These are phyloP conservation scores for Drosophila setosimentum DNA, from an alignment of 2,888 invertebrate genomes.

Conservation along the genomic window DNA sequence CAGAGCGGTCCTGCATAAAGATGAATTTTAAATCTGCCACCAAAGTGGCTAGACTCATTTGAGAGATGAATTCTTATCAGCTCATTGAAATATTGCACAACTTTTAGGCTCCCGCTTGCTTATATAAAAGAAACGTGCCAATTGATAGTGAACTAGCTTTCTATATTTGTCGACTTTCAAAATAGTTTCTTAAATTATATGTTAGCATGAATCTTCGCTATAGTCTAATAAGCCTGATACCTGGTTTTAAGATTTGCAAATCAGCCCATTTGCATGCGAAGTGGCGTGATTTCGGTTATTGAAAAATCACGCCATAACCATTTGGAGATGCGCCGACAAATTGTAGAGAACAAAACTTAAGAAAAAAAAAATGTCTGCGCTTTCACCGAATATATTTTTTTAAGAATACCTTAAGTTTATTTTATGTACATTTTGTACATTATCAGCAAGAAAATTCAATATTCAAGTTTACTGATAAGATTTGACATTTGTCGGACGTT, in stretches of 20 bases:
- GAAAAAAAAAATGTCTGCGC: conserved; percentile 27
- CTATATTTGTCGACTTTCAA: not conserved
- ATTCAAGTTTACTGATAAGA: conserved; percentile 56
- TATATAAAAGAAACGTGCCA: conserved; percentile 18
- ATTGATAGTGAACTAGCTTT: not conserved
- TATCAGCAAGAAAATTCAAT: conserved; percentile 31
- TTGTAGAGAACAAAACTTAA: conserved; percentile 16
- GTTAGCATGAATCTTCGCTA: conserved; percentile 25
- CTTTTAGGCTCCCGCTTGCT: conserved; percentile 5
- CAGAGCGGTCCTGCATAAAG: conserved; percentile 33
- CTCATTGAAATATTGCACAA: conserved; percentile 17
- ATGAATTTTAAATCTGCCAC: conserved; percentile 49
- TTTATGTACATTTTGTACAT: conserved; percentile 14
- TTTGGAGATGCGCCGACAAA: conserved; percentile 30
- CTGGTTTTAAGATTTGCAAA: conserved; percentile 22
- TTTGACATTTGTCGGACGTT: conserved; percentile 39
- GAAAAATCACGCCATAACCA: conserved; percentile 58
- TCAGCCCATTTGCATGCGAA: conserved; percentile 28
- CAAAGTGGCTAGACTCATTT: conserved; percentile 14
- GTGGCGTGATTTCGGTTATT: conserved; percentile 39
- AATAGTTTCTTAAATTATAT: not conserved
- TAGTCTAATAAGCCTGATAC: conserved; percentile 36
- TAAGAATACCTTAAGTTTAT: conserved; percentile 17
- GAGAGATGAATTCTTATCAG: conserved; percentile 13
- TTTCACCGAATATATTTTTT: conserved; percentile 48